phyloP scores from a whole-genome alignment of 2,888 invertebrate species.

The Ganaspis brasiliensis region DNA sequence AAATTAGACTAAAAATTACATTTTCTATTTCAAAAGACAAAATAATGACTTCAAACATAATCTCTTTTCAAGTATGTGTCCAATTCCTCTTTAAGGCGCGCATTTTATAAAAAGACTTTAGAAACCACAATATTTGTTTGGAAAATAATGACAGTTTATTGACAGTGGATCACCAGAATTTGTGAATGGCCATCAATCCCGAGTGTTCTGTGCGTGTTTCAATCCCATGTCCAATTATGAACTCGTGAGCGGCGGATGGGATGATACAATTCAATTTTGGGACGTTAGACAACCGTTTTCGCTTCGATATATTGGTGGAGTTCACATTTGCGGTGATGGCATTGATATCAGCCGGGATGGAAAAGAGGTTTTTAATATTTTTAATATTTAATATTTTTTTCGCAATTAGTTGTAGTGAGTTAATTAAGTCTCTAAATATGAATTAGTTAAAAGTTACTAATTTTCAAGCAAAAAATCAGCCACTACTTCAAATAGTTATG shows the following conservation, averaged over 20 bases:
- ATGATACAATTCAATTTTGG: conserved; percentile 86
- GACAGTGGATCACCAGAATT: conserved; percentile 80
- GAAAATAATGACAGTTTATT: conserved; percentile 16
- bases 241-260: conserved; percentile 87
- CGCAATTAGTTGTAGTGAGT: no score
- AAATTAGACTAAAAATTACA: no score
- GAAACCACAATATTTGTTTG: conserved; percentile 23
- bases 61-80: no score
- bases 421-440: no score
- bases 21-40: no score
- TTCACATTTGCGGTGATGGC: conserved; percentile 86
- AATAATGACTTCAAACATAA: no score
- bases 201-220: conserved; percentile 85
- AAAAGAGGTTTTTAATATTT: conserved; percentile 81
- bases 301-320: conserved; percentile 83
- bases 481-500: no score
- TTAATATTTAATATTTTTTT: not conserved
- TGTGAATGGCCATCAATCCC: conserved; percentile 84
- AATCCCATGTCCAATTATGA: conserved; percentile 86
- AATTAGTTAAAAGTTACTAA: no score
- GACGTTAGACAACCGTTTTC: conserved; percentile 85
- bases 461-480: no score
- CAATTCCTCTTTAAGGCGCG: no score
- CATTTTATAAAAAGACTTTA: conserved; percentile 23
- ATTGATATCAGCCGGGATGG: conserved; percentile 85